Evolutionary conservation across 2,113 vertebrate species (phyloP).

Genomic region (Cololabis saira): DNA sequence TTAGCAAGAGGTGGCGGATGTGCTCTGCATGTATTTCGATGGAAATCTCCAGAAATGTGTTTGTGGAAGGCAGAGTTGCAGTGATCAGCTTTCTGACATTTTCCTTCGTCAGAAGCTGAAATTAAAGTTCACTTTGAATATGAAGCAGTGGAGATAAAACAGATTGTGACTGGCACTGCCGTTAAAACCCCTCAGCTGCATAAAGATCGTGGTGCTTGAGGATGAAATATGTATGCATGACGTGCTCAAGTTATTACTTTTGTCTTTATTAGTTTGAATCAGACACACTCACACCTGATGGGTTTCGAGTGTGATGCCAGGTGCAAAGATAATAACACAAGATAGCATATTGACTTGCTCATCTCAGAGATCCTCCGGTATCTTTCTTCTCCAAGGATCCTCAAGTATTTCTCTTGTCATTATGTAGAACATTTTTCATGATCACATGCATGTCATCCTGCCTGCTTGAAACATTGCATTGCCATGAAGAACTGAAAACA

Average conservation of each 20-base stretch:
- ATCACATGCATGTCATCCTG: too few relatives aligned
- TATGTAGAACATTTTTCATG: too few relatives aligned
- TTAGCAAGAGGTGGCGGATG: not conserved
- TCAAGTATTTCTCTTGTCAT: too few relatives aligned
- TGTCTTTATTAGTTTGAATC: not conserved
- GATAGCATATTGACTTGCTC: too few relatives aligned
- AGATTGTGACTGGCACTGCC: conserved; percentile 6
- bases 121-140: conserved; percentile 9
- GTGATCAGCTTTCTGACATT: conserved; percentile 8
- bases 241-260: not conserved
- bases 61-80: not conserved
- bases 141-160: conserved; percentile 10
- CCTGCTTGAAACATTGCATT: too few relatives aligned
- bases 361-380: too few relatives aligned
- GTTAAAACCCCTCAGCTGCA: conserved; percentile 6
- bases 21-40: not conserved
- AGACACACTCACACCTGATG: not conserved
- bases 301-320: not conserved
- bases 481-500: too few relatives aligned
- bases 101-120: conserved; percentile 3
- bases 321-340: not conserved
- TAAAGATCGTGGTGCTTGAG: not conserved
- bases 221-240: not conserved
- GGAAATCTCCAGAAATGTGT: not conserved
- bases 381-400: too few relatives aligned